Conservation (phyloP, 23 tunicate species). For the Phallusia fumigata region DNA sequence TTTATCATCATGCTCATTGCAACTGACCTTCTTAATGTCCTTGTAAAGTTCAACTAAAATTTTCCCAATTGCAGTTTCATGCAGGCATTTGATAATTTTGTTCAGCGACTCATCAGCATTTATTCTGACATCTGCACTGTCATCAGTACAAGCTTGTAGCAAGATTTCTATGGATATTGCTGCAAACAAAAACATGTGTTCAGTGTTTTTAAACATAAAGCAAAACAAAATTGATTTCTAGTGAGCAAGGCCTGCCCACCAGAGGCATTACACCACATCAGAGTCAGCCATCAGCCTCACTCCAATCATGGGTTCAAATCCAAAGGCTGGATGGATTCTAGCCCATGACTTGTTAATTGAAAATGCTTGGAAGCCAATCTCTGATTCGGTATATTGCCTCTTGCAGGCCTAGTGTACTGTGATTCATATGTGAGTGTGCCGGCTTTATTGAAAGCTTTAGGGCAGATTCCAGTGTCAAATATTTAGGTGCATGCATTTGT, state of each 20-base stretch:
- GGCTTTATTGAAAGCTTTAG: too few relatives aligned
- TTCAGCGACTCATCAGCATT: constrained; percentile 77
- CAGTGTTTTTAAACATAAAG: background rate
- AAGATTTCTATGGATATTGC: constrained; percentile 69
- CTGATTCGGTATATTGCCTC: background rate
- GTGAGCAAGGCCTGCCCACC: too few relatives aligned
- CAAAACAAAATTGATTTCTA: too few relatives aligned
- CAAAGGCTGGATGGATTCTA: too few relatives aligned
- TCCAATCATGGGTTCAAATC: too few relatives aligned
- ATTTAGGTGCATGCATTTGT: too few relatives aligned
- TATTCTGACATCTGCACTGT: constrained; percentile 80
- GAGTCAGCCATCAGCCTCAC: too few relatives aligned
- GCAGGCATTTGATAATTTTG: constrained; percentile 56
- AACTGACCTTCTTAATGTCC: constrained; percentile 69
- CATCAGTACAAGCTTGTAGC: constrained; percentile 68
- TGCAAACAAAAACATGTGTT: background rate
- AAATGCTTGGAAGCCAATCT: too few relatives aligned
- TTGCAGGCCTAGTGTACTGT: too few relatives aligned
- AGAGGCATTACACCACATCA: too few relatives aligned
- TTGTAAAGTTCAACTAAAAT: constrained; percentile 77
- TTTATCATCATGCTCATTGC: background rate
- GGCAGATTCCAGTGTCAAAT: too few relatives aligned
- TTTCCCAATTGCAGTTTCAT: constrained; percentile 40
- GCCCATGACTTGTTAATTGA: too few relatives aligned
- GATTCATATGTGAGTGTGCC: background rate